Base-by-base conservation (phyloP, 23 tunicate species). In the Halocynthia roretzi region DNA sequence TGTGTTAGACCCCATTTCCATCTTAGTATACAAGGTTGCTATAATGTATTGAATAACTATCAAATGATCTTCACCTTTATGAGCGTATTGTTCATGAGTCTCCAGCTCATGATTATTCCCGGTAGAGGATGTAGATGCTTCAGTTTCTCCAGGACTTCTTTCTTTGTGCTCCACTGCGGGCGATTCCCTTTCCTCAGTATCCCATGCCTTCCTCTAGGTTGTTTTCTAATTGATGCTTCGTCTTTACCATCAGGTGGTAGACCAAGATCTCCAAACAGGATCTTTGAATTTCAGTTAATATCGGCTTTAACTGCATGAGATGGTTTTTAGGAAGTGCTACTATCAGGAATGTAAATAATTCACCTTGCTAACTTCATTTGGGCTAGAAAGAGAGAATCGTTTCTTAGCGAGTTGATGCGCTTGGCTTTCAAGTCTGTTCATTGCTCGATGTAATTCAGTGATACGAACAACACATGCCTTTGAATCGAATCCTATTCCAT, bases 401-500 rank as follows among this genome's bases (percentile, higher is more conserved):
- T 81, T 67, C 52, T 90, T 90, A 6, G 81, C 87, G 49, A 78
- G 56, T 7, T 54, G 21, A 82, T 90, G 86, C 7, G 98, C 98
- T 61, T 71, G 15, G 17, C 78, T 57, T 68, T 92, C 88, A 15
- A 92, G 72, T 10, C 70, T 21, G n/a, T 52, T 31, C 50, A 53
- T n/a, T 12, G 20, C 53, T 52, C 51, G 64, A 17, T 61, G 67
- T 56, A 92, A 65, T 51, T 78, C 66, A 12, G 56, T 52, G 8
- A 74, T 67, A 6, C 86, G 77, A 11, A 82, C 62, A 6, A 55
- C 49, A 53, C 78, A 74, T 53, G 54, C 55, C 21, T 74, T 65
- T 53, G 54, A 53, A n/a, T 74, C 78, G 19, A 74, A 74, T 20
- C 78, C 78, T 7, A 92, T 78, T 0, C 98, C 98, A 53, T 83